A percentile compares a stretch with the other conserved stretches of the same genome.
Conservation (phyloP, 2,113 vertebrate species). For the Columbina picui region DNA sequence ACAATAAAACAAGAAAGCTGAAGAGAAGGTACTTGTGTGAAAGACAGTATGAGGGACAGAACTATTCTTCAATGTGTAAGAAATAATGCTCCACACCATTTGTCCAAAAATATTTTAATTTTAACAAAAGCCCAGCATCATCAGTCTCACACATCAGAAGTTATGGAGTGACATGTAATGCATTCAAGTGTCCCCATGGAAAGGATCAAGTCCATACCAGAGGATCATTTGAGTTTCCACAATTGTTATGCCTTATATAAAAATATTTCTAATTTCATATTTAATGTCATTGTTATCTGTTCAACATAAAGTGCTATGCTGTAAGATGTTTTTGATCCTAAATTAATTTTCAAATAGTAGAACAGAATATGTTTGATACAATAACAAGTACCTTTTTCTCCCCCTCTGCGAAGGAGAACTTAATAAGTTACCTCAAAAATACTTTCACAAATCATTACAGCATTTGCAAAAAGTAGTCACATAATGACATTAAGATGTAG, state of each 20-base stretch:
- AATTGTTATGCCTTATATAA: not conserved
- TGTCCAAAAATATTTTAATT: slow-evolving; percentile 64
- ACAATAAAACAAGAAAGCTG: not conserved
- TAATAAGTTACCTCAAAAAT: not conserved
- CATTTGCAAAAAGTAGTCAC: not conserved
- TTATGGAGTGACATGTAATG: not conserved
- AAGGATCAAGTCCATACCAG: not conserved
- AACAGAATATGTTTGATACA: not conserved
- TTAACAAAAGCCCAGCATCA: not conserved
- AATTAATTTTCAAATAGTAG: not conserved
- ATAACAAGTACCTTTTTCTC: not conserved
- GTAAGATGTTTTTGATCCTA: not conserved
- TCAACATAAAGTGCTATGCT: not conserved
- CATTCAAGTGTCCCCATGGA: not conserved
- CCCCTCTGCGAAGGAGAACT: not conserved
- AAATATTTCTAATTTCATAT: not conserved
- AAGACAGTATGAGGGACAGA: not conserved
- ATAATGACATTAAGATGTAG: not conserved
- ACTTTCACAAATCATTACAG: not conserved
- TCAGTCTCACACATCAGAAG: not conserved
- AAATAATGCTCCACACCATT: not conserved
- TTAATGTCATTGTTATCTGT: not conserved
- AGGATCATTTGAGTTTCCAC: not conserved
- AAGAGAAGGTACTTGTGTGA: not conserved
- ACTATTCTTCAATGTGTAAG: not conserved